Evolutionary conservation across 2,888 invertebrate genomes (phyloP).

Genomic region (Acrobasis consociella): DNA sequence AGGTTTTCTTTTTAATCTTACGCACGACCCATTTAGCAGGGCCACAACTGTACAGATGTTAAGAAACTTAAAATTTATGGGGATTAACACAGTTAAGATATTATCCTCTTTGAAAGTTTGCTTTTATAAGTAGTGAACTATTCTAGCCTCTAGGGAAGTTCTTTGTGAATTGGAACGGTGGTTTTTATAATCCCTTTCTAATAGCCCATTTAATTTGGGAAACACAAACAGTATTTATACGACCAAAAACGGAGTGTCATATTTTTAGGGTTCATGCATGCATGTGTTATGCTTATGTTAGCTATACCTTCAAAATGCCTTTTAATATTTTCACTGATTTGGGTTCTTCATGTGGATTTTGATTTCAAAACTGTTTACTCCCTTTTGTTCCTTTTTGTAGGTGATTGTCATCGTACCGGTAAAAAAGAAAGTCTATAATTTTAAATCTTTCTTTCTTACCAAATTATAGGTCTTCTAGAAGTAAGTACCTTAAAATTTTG

Average conservation of each 20-base stretch:
- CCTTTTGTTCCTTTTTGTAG: too few relatives aligned
- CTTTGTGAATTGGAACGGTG: conserved; percentile 11
- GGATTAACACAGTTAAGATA: conserved; percentile 19
- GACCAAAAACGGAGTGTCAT: background rate
- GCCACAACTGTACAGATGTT: conserved; percentile 47
- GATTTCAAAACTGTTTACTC: too few relatives aligned
- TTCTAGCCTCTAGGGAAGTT: conserved; percentile 9
- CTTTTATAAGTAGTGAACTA: conserved; percentile 19
- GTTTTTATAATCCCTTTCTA: conserved; percentile 2
- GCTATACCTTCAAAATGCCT: too few relatives aligned
- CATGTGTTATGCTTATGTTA: too few relatives aligned
- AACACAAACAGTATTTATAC: background rate
- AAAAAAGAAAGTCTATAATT: too few relatives aligned
- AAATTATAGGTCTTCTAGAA: too few relatives aligned
- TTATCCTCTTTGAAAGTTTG: conserved; percentile 18
- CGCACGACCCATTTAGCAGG: conserved; percentile 55
- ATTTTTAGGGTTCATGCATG: too few relatives aligned
- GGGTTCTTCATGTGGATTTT: too few relatives aligned
- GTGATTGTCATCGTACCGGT: too few relatives aligned
- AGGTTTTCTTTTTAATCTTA: conserved; percentile 60
- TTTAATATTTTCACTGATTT: too few relatives aligned
- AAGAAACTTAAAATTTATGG: conserved; percentile 36
- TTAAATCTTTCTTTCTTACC: too few relatives aligned
- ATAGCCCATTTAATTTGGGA: background rate
- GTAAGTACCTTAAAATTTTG: too few relatives aligned